Evolutionary conservation across 2,888 invertebrate genomes (phyloP).

Genomic region (Diaperis boleti): DNA sequence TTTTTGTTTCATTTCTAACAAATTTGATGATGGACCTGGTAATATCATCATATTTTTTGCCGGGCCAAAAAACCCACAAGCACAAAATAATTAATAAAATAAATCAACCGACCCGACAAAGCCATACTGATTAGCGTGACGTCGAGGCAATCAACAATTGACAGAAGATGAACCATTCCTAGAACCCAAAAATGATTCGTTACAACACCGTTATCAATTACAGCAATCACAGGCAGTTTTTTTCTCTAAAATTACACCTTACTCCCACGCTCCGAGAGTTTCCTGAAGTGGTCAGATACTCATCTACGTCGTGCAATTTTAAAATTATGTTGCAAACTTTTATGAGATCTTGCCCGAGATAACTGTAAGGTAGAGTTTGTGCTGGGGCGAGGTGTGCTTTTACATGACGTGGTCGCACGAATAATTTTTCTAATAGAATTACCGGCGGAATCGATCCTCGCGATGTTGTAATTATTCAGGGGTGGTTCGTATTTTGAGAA

Average conservation of each 20-base stretch:
- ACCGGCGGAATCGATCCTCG: too few species aligned
- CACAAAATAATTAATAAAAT: constrained; percentile 43
- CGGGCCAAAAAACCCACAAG: too few species aligned
- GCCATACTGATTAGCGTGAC: constrained; percentile 40
- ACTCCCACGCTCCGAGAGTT: not conserved
- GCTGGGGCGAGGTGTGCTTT: not conserved
- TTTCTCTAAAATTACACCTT: not conserved
- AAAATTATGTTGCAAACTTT: constrained; percentile 22
- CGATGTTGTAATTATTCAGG: too few species aligned
- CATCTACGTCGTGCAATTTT: constrained; percentile 15
- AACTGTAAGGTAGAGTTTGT: constrained; percentile 11
- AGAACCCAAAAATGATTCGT: constrained; percentile 23
- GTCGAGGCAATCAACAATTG: constrained; percentile 38
- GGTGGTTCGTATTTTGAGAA: not conserved
- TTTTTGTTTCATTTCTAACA: too few species aligned
- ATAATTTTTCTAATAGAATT: constrained; percentile 6
- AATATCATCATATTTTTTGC: too few species aligned
- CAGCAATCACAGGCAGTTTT: not conserved
- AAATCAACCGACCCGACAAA: constrained; percentile 44
- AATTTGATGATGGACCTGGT: too few species aligned
- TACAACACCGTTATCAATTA: not conserved
- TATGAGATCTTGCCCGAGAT: constrained; percentile 10
- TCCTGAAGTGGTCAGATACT: not conserved
- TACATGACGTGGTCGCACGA: not conserved
- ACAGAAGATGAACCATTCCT: constrained; percentile 39